phyloP scores from a whole-genome alignment of 2,113 vertebrate species.

The Dolichotis patagonum region DNA sequence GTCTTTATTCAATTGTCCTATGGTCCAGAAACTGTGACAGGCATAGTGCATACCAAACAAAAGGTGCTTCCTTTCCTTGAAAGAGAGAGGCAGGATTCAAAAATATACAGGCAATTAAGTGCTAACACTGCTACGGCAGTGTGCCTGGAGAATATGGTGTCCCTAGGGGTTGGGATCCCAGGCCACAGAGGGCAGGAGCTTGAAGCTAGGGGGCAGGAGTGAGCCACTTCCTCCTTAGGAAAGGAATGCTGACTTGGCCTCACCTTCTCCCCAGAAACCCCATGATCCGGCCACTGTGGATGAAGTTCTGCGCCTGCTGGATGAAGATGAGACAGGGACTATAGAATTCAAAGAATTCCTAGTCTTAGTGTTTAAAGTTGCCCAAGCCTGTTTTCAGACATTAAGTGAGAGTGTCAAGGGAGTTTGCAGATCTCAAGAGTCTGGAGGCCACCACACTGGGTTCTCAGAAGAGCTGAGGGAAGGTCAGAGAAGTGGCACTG shows the following conservation, averaged over 20 bases:
- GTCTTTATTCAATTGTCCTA: background rate
- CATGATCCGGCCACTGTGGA: constrained; percentile 75
- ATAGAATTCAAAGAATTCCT: constrained; percentile 83
- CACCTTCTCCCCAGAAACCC: constrained; percentile 73
- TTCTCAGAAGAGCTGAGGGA: background rate
- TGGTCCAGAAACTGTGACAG: background rate
- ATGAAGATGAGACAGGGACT: constrained; percentile 68
- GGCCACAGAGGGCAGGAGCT: background rate
- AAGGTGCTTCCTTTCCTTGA: background rate
- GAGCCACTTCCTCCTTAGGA: background rate
- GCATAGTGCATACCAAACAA: background rate
- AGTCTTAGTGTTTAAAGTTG: constrained; percentile 79
- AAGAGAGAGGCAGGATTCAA: background rate
- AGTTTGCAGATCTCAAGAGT: background rate
- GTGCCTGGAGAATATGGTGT: background rate
- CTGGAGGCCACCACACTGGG: background rate
- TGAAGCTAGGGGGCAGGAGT: background rate
- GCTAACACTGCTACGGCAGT: background rate
- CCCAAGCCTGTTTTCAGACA: constrained; percentile 82
- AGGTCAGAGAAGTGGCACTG: background rate
- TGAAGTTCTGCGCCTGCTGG: constrained; percentile 79
- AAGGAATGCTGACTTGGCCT: background rate
- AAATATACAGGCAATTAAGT: background rate
- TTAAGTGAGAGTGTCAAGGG: background rate
- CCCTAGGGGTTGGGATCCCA: background rate